Percentiles rank a stretch among this genome's conserved stretches.
Evolutionary conservation across 2,888 invertebrate genomes (phyloP).

Genomic region (Ormyrus thymus): DNA sequence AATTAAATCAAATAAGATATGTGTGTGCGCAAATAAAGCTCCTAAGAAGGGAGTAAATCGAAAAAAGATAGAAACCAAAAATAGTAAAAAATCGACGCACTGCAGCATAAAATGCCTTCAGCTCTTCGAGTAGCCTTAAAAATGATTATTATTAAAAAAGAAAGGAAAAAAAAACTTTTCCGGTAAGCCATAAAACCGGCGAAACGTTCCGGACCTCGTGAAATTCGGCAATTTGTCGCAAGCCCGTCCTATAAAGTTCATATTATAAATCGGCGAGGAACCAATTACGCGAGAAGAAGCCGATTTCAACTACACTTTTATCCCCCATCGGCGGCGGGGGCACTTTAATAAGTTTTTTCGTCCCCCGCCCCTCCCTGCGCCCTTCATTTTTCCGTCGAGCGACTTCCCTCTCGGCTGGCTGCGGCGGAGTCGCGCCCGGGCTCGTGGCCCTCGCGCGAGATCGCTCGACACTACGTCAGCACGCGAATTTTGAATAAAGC

Average conservation of each 20-base stretch:
- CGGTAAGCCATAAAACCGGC: too few species aligned
- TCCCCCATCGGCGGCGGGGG: conserved; percentile 12
- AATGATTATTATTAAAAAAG: too few species aligned
- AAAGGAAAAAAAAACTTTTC: too few species aligned
- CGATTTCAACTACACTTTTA: conserved; percentile 47
- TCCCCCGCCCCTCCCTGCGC: conserved; percentile 37
- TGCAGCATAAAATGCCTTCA: too few species aligned
- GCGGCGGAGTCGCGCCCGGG: not conserved
- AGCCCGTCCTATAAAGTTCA: conserved; percentile 45
- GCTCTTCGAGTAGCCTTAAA: too few species aligned
- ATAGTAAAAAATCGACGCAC: too few species aligned
- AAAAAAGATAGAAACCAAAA: too few species aligned
- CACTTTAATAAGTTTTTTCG: conserved; percentile 52
- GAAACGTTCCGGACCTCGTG: too few species aligned
- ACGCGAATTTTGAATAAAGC: conserved; percentile 57
- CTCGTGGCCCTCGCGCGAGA: not conserved
- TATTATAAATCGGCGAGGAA: conserved; percentile 46
- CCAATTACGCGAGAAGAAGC: conserved; percentile 52
- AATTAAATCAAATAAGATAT: too few species aligned
- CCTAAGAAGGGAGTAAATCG: too few species aligned
- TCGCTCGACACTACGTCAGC: conserved; percentile 51
- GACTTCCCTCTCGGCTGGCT: conserved; percentile 17
- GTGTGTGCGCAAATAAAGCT: too few species aligned
- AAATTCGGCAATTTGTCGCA: conserved; percentile 41
- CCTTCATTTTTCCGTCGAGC: conserved; percentile 49